A percentile compares a stretch with the other conserved stretches of the same genome.
phyloP scores from a whole-genome alignment of 2,113 vertebrate genomes.

The Melanocharis versteri region DNA sequence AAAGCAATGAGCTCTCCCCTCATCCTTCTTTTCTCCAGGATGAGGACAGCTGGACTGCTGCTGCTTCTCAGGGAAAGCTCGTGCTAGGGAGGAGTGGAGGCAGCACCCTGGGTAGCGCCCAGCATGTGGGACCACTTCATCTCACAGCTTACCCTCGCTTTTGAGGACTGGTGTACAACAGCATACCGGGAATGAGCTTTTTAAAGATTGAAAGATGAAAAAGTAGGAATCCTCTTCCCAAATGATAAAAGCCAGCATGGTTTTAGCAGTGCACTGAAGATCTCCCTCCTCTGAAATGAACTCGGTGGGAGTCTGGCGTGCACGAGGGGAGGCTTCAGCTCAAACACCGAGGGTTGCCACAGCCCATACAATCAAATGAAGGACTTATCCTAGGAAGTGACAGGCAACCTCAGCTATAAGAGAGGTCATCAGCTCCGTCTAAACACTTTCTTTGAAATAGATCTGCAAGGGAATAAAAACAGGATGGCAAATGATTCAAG shows the following conservation, averaged over 20 bases:
- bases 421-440: background rate
- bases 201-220: background rate
- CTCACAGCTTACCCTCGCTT: background rate
- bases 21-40: background rate
- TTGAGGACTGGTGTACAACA: background rate
- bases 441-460: slow-evolving; percentile 41
- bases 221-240: background rate
- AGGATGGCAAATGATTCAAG: slow-evolving; percentile 35
- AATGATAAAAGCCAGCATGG: background rate
- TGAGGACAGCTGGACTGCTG: background rate
- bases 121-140: background rate
- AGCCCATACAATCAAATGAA: background rate
- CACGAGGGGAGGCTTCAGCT: background rate
- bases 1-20: background rate
- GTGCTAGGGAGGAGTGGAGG: background rate
- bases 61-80: background rate
- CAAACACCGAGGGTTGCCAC: background rate
- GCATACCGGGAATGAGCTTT: background rate
- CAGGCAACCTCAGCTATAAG: background rate
- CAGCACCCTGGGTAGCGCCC: slow-evolving; percentile 11
- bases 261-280: background rate
- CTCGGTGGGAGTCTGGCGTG: accelerated
- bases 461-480: slow-evolving; percentile 40
- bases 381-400: slow-evolving; percentile 16
- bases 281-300: background rate